Conservation (phyloP, 64 coral and sea anemone species). For the Cladopsammia gracilis region DNA sequence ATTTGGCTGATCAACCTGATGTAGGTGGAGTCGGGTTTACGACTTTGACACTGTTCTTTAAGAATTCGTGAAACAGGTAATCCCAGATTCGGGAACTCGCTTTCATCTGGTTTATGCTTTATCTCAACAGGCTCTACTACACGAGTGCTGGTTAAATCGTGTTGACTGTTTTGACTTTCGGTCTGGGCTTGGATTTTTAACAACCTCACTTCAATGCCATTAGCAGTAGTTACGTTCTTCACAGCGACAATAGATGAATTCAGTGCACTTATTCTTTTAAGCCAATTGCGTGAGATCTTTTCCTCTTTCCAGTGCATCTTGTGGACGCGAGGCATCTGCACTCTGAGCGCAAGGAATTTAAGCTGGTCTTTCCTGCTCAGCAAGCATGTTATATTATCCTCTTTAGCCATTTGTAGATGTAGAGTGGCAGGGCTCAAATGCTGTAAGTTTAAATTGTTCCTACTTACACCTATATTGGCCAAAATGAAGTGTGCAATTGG, state of each 20-base stretch:
- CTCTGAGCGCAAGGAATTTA: not conserved
- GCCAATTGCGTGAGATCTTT: not conserved
- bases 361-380: not conserved
- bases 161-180: not conserved
- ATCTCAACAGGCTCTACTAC: not conserved
- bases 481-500: too few species aligned
- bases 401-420: not conserved
- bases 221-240: not conserved
- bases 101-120: not conserved
- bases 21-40: constrained; percentile 6
- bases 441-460: too few species aligned
- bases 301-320: constrained; percentile 1
- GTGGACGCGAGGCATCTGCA: not conserved
- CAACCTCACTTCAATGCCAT: not conserved
- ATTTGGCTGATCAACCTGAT: not conserved
- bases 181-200: not conserved
- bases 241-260: not conserved
- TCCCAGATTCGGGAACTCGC: not conserved
- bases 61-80: not conserved
- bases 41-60: not conserved
- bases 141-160: not conserved
- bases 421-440: not conserved
- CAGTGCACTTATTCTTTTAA: not conserved
- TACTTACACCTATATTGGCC: too few species aligned
- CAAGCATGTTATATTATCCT: not conserved